These are phyloP conservation scores for Cephus nigrinus DNA, from an alignment of 2,888 invertebrate genomes.

Conservation along the genomic window DNA sequence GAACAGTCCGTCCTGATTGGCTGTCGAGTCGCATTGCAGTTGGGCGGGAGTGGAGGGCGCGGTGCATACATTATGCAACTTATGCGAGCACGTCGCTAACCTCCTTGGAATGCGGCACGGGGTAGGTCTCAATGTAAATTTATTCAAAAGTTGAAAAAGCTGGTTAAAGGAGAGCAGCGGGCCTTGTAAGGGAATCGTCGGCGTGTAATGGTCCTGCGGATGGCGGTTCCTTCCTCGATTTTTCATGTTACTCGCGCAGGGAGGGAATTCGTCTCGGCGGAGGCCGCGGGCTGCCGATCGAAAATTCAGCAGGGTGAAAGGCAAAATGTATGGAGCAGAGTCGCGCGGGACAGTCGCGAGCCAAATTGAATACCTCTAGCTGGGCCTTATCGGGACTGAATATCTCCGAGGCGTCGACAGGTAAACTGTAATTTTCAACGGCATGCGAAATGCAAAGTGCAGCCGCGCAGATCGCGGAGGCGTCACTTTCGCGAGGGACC, in stretches of 20 bases:
- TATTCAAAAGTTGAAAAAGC: conserved; percentile 31
- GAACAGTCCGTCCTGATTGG: neutral
- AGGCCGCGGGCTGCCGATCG: conserved; percentile 19
- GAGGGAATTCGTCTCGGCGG: conserved; percentile 5
- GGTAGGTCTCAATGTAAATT: conserved; percentile 36
- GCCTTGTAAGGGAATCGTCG: neutral
- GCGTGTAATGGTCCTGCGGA: neutral
- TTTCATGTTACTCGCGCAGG: neutral
- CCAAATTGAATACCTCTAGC: neutral
- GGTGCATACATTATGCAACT: neutral
- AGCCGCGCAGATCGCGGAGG: conserved; percentile 17
- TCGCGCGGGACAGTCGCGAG: conserved; percentile 11
- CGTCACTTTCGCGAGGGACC: neutral
- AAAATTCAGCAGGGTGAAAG: conserved; percentile 41
- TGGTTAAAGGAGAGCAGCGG: neutral
- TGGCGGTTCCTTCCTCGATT: neutral
- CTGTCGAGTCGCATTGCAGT: neutral
- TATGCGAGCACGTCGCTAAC: conserved; percentile 14
- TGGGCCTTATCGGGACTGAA: neutral
- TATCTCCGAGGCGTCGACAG: conserved; percentile 24
- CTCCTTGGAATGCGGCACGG: conserved; percentile 33
- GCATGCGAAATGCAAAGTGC: conserved; percentile 40
- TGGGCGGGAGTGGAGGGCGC: neutral
- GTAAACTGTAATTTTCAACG: conserved; percentile 40
- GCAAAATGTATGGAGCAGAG: conserved; percentile 38